These are phyloP conservation scores for Alca torda DNA, from an alignment of 2,797 vertebrate species.

Conservation along the genomic window DNA sequence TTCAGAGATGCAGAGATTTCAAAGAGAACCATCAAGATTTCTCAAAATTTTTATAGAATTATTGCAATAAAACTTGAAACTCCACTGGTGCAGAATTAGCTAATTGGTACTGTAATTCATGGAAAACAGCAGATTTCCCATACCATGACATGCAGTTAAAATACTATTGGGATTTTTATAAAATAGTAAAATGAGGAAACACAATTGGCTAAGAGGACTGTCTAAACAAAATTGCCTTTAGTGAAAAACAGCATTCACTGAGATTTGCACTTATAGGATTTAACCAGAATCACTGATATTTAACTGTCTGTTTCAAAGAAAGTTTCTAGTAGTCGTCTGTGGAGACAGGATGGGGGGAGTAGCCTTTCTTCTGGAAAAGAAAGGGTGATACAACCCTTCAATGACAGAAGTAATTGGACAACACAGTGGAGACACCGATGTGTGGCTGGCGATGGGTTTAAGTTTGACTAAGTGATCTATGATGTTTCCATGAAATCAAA, in stretches of 20 bases:
- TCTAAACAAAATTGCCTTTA: not conserved
- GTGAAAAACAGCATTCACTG: not conserved
- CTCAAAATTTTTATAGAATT: not conserved
- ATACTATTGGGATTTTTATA: not conserved
- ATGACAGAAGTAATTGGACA: not conserved
- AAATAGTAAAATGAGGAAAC: not conserved
- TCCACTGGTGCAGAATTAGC: not conserved
- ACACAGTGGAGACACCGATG: not conserved
- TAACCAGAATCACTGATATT: not conserved
- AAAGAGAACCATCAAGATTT: not conserved
- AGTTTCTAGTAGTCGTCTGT: not conserved
- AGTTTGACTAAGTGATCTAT: not conserved
- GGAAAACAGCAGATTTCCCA: not conserved
- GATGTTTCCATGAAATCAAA: not conserved
- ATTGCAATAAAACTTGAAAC: not conserved
- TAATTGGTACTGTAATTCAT: not conserved
- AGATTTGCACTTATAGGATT: not conserved
- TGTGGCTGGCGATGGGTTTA: not conserved
- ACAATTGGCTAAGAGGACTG: not conserved
- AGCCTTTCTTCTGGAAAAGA: not conserved
- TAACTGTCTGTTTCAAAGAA: not conserved
- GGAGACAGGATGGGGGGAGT: accelerated
- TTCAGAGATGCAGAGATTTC: not conserved
- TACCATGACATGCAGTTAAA: not conserved
- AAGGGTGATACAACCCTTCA: not conserved